These are phyloP conservation scores for Anoplophora glabripennis DNA, from an alignment of 1,140 invertebrate species.

Conservation along the genomic window DNA sequence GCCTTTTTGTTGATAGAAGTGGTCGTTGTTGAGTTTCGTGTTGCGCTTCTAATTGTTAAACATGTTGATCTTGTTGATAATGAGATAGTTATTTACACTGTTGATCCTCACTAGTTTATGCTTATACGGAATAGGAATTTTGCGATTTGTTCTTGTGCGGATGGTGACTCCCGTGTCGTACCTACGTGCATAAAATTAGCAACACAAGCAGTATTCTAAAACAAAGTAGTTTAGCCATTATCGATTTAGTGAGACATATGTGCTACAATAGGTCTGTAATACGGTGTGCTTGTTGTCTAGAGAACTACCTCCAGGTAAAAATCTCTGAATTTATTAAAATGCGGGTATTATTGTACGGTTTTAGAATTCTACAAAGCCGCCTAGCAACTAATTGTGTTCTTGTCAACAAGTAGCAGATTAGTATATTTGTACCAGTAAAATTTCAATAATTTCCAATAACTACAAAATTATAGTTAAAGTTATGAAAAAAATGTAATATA, in stretches of 20 bases:
- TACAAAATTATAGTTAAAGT: no score
- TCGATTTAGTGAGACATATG: neutral
- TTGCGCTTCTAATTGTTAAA: slow-evolving; percentile 21
- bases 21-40: slow-evolving; percentile 23
- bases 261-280: no score
- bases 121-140: slow-evolving; percentile 2
- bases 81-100: slow-evolving; percentile 6
- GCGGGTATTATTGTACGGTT: no score
- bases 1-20: slow-evolving; percentile 10
- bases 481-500: no score
- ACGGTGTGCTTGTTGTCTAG: no score
- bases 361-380: no score
- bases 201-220: slow-evolving; percentile 31
- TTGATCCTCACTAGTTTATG: neutral
- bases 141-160: slow-evolving; percentile 11
- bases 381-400: no score
- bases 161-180: slow-evolving; percentile 7
- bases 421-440: no score
- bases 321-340: no score
- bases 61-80: slow-evolving; percentile 21
- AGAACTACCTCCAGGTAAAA: no score
- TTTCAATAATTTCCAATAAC: no score
- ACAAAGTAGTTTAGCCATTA: slow-evolving; percentile 16
- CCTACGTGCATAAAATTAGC: slow-evolving; percentile 4
- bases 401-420: no score